A percentile compares a stretch with the other conserved stretches of the same genome.
phyloP scores from a whole-genome alignment of 2,797 vertebrate genomes.

The Peromyscus nudipes region DNA sequence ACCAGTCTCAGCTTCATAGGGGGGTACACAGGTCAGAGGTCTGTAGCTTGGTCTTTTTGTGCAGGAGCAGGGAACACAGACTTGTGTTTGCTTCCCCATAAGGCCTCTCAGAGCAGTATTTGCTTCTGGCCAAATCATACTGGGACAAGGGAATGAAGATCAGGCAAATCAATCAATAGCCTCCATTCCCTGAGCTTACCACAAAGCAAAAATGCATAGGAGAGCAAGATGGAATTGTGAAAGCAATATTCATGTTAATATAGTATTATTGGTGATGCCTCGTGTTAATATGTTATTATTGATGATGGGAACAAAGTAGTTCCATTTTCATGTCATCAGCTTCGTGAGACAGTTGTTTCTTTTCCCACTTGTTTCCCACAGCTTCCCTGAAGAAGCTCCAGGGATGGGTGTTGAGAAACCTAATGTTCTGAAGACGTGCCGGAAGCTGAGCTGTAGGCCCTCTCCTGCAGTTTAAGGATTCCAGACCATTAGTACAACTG shows the following conservation, averaged over 20 bases:
- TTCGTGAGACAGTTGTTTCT: neutral
- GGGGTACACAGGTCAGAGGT: neutral
- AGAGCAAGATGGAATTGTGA: conserved; percentile 44
- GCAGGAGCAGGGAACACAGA: neutral
- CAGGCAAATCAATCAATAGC: neutral
- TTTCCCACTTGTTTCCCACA: neutral
- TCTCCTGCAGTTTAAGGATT: neutral
- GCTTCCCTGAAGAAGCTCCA: neutral
- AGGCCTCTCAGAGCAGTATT: neutral
- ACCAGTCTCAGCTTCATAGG: neutral
- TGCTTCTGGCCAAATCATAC: neutral
- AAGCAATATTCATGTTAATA: neutral
- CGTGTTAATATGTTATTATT: neutral
- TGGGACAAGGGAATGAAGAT: neutral
- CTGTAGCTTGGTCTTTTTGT: neutral
- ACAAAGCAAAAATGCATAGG: neutral
- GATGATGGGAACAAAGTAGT: neutral
- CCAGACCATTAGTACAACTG: conserved; percentile 16
- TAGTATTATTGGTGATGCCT: neutral
- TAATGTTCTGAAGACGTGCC: neutral
- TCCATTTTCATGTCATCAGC: neutral
- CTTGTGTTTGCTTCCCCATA: neutral
- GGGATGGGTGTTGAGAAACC: neutral
- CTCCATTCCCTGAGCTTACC: neutral
- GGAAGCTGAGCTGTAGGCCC: neutral